Evolutionary conservation across 2,888 invertebrate genomes (phyloP), one percentile per base, ranked within the genome.

Genomic region (Epinotia ramella): DNA sequence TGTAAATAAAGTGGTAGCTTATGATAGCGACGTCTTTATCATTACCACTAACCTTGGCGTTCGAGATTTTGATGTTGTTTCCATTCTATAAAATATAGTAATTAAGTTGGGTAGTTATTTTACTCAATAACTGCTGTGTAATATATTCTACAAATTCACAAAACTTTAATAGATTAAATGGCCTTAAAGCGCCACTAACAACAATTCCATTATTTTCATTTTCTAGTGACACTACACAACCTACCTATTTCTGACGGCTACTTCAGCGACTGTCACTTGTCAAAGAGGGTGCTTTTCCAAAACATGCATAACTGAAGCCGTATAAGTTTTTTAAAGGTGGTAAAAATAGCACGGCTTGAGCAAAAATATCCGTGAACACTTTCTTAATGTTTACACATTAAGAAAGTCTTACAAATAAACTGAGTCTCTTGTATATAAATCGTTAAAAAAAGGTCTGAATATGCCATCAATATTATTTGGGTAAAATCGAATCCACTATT

Each of bases 41-140:
- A 46, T 59, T 53, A 60, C 9, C 16, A 70, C 70, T 56, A 16
- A 88, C 91, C 90, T 89, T 77, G 87, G 89, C 67, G 88, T 88
- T 46, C 91, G 89, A 60, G 82, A 76, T 81, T 91, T 91, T 49
- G 76, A 79, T 63, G 80, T 79, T 16, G 79, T 71, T 82, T 90
- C 88, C 90, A 90, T 89, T 16, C 16, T 72, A 53, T 53, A n/a
- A n/a, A 67, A 24, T 68, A 59, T 66, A 63, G 6, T 11, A 49
- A 53, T 5, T 16, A 20, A 3, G 49, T 12, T 18, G 13, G 24
- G 53, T 12, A n/a, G 12, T 57, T 71, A 56, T 46, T 49, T 16
- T 12, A 44, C n/a, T 24, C 3, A 3, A 28, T 4, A 24, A 33
- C n/a, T 18, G 16, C 5, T 33, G 49, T 40, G 6, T 16, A 44